Base-by-base conservation (phyloP, 2,888 invertebrate species). In the Nineta flava region DNA sequence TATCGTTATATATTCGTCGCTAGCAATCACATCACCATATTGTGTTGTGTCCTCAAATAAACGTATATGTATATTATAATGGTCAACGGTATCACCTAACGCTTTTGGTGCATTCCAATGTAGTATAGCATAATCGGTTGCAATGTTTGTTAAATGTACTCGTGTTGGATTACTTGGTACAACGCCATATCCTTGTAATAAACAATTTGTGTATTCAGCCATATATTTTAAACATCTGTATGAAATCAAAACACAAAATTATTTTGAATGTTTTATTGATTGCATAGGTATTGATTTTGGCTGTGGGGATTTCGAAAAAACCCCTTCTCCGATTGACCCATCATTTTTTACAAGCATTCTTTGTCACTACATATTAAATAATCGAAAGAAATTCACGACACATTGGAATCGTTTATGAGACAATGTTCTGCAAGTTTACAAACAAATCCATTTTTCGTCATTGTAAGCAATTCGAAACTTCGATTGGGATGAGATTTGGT, bases 101-200 rank as follows among this genome's bases (percentile, higher is more conserved):
- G 75, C 73, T 44, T 77, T 76, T 0, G 88, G 88, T 0, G 77
- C 68, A 0, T 79, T 75, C 88, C 88, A 90, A 60, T 83, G 83
- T 1, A 87, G 67, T 48, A 88, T 81, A 0, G 83, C 84, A 65
- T 82, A 87, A 61, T 78, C 81, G 0, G 80, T 77, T 57, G 83
- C 81, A 53, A 86, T 78, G 62, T 84, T 82, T 34, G 82, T 77
- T 6, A 87, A 76, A 57, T 77, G 78, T 2, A 87, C 71, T 47
- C 74, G 71, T 0, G 76, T 74, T 0, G 88, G 88, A 0, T 81
- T 73, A 26, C 83, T 81, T 0, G 88, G 83, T 1, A 88, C 71
- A 0, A 87, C 87, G 0, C 87, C 87, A 65, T 88, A 88, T 13
- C 87, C 87, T 67, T 87, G 84, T 54, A 88, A 75, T 17, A 88